Percentiles rank a stretch among this genome's conserved stretches.
Evolutionary conservation across 2,113 vertebrate genomes (phyloP).

Genomic region (Elaphurus davidianus): DNA sequence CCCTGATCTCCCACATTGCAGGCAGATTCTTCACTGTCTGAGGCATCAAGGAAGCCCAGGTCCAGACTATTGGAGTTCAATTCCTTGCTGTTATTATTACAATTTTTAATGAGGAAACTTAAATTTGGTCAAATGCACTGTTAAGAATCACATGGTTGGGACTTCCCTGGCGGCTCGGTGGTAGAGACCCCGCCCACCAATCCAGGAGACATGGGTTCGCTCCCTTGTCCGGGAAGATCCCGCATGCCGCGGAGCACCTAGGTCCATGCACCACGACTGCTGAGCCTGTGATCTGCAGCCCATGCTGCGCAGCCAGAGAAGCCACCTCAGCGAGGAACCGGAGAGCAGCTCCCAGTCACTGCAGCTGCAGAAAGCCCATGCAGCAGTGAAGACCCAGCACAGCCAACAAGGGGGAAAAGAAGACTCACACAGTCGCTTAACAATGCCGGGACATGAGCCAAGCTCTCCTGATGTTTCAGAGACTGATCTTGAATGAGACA

Average conservation of each 20-base stretch:
- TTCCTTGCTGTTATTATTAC: neutral
- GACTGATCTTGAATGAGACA: neutral
- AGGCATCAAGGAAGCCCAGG: neutral
- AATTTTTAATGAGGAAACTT: neutral
- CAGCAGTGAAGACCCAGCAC: neutral
- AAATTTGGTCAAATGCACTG: neutral
- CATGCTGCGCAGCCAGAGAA: neutral
- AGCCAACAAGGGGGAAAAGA: neutral
- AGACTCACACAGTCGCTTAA: neutral
- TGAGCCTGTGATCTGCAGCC: neutral
- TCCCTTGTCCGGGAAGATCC: neutral
- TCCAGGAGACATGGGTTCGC: neutral
- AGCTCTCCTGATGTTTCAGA: neutral
- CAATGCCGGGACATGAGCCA: neutral
- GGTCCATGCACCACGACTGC: neutral
- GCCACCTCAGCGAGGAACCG: neutral
- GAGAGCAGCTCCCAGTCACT: neutral
- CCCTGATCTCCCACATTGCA: neutral
- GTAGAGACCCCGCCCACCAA: neutral
- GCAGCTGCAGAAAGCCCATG: neutral
- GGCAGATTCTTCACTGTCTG: neutral
- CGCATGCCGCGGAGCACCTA: rapidly evolving
- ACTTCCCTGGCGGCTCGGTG: neutral
- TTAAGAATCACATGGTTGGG: neutral
- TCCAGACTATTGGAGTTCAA: neutral